Conservation (phyloP, 1,140 invertebrate species). For the Zaprionus davidi region DNA sequence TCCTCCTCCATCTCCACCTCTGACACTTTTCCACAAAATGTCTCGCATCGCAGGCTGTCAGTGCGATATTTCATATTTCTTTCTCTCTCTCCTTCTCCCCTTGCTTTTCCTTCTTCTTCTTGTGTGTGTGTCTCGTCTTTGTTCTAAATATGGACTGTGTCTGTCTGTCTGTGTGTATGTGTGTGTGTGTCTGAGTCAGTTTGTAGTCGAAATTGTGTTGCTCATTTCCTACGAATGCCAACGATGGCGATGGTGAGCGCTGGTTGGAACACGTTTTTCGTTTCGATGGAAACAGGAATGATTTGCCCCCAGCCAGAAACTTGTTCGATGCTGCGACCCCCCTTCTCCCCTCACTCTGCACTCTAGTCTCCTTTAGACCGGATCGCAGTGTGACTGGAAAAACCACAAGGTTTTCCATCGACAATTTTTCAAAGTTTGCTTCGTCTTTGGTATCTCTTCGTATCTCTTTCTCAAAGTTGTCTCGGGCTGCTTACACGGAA, state of each 20-base stretch:
- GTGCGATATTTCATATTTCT: conserved; percentile 54
- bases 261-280: conserved; percentile 62
- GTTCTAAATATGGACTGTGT: conserved; percentile 68
- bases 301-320: conserved; percentile 48
- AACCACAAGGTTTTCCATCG: conserved; percentile 44
- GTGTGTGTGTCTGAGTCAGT: conserved; percentile 31
- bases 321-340: conserved; percentile 48
- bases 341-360: not conserved
- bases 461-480: conserved; percentile 32
- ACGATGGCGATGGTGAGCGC: conserved; percentile 16
- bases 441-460: conserved; percentile 47
- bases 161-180: conserved; percentile 31
- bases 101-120: not conserved
- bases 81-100: not conserved
- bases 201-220: not conserved
- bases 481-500: conserved; percentile 52
- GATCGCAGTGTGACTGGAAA: conserved; percentile 32
- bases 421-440: not conserved
- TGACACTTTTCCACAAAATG: conserved; percentile 67
- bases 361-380: conserved; percentile 17
- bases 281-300: conserved; percentile 56
- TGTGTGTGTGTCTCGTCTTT: conserved; percentile 45
- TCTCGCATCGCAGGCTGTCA: conserved; percentile 65
- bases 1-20: conserved; percentile 28
- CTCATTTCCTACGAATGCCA: conserved; percentile 57